Evolutionary conservation across 2,113 vertebrate genomes (phyloP).

Genomic region (Coracopsis vasa): DNA sequence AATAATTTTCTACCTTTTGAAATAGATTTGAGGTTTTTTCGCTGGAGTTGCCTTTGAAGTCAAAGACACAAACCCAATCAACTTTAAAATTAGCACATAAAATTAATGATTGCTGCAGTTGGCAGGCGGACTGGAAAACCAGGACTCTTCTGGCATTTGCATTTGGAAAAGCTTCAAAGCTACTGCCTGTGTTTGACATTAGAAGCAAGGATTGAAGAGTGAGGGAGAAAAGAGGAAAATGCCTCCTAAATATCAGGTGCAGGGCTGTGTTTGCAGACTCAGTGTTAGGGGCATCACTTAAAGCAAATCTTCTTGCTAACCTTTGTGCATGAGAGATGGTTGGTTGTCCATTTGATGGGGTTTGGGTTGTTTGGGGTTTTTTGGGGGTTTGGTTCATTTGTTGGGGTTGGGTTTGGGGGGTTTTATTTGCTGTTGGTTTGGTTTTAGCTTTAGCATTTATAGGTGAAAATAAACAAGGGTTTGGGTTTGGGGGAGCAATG

Average conservation of each 20-base stretch:
- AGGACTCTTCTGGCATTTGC: slow-evolving; percentile 56
- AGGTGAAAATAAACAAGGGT: neutral
- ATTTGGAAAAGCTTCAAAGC: slow-evolving; percentile 73
- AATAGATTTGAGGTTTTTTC: slow-evolving; percentile 9
- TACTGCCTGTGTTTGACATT: slow-evolving; percentile 55
- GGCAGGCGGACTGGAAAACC: slow-evolving; percentile 70
- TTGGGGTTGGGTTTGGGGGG: neutral
- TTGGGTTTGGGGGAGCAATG: neutral
- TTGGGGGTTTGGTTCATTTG: neutral
- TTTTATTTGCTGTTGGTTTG: neutral
- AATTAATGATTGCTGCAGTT: slow-evolving; percentile 72
- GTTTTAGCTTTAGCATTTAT: neutral
- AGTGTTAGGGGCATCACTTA: neutral
- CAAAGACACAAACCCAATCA: slow-evolving; percentile 47
- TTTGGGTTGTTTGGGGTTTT: neutral
- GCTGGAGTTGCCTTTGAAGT: slow-evolving; percentile 37
- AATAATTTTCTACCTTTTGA: slow-evolving; percentile 3
- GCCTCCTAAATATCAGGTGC: slow-evolving; percentile 64
- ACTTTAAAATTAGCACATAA: slow-evolving; percentile 72
- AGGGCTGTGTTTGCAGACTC: neutral
- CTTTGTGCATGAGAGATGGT: neutral
- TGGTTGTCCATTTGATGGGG: neutral
- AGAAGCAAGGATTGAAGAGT: slow-evolving; percentile 8
- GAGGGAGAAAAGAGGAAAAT: slow-evolving; percentile 36
- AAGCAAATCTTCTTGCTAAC: neutral